Percentiles rank a stretch among this genome's conserved stretches.
phyloP scores from a whole-genome alignment of 2,888 invertebrate species.

The Hymenopus coronatus region DNA sequence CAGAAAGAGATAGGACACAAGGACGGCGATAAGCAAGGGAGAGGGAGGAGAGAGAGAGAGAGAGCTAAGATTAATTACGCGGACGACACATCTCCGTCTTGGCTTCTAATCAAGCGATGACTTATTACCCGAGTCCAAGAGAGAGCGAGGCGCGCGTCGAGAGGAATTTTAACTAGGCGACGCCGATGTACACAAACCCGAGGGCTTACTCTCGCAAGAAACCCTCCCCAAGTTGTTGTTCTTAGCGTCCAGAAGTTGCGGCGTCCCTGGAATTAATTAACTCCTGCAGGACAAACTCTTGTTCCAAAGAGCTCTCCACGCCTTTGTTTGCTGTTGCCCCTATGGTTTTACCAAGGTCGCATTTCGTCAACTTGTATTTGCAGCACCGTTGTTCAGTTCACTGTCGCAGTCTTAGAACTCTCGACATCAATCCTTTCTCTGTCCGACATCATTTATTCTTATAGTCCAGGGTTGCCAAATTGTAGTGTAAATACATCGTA shows the following conservation, averaged over 20 bases:
- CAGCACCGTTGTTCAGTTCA: too few relatives aligned
- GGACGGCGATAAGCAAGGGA: background rate
- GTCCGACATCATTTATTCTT: too few relatives aligned
- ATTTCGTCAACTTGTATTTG: too few relatives aligned
- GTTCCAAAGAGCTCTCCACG: background rate
- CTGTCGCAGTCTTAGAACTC: too few relatives aligned
- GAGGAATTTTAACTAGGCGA: constrained; percentile 28
- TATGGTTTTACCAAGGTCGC: background rate
- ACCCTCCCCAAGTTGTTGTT: background rate
- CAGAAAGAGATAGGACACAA: constrained; percentile 1
- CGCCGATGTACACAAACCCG: background rate
- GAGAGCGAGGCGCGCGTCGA: background rate
- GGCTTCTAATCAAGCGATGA: constrained; percentile 34
- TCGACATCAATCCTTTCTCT: too few relatives aligned
- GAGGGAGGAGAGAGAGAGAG: background rate
- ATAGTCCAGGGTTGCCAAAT: too few relatives aligned
- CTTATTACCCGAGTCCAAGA: constrained; percentile 30
- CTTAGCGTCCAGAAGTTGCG: background rate
- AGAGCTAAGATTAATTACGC: constrained; percentile 45
- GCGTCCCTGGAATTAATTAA: constrained; percentile 9
- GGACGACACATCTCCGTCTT: constrained; percentile 43
- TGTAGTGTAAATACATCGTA: too few relatives aligned
- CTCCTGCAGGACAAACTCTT: background rate
- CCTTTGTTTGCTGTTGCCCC: background rate
- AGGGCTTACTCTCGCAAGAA: background rate